Percentiles rank a stretch among this genome's conserved stretches.
These are phyloP conservation scores for Anorthoa munda DNA, from an alignment of 2,888 invertebrate species.

Conservation along the genomic window DNA sequence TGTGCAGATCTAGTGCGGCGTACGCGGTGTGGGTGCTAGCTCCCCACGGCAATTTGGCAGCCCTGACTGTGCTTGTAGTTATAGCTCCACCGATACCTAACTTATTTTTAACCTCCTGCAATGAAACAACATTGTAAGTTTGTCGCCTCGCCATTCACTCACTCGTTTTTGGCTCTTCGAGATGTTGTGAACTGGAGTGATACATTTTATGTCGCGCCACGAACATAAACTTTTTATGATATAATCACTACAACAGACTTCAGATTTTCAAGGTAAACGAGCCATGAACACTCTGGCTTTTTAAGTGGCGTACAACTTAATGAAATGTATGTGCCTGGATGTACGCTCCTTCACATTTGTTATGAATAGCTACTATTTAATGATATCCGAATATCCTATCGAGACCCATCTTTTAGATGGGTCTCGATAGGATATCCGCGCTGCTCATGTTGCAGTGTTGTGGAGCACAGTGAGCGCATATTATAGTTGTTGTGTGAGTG, in stretches of 20 bases:
- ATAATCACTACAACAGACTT: slow-evolving; percentile 6
- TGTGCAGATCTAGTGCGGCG: background rate
- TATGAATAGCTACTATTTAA: background rate
- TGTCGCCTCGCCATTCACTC: background rate
- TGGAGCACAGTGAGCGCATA: slow-evolving; percentile 20
- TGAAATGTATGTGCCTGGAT: background rate
- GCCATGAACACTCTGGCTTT: background rate
- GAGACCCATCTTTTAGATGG: too few species aligned
- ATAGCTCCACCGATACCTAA: slow-evolving; percentile 21
- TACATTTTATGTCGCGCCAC: slow-evolving; percentile 11
- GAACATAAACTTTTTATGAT: slow-evolving; percentile 23
- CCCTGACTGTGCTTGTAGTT: background rate
- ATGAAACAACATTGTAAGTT: slow-evolving; percentile 12
- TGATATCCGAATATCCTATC: background rate
- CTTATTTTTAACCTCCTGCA: slow-evolving; percentile 11
- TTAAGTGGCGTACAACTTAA: background rate
- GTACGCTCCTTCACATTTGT: background rate
- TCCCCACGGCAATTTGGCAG: slow-evolving; percentile 21
- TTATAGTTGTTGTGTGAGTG: slow-evolving; percentile 5
- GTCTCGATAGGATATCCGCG: too few species aligned
- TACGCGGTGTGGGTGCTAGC: background rate
- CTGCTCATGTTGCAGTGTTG: slow-evolving; percentile 29
- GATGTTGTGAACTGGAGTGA: slow-evolving; percentile 14
- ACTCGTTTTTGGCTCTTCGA: background rate
- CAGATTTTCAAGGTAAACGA: slow-evolving; percentile 11